Evolutionary conservation across 2,113 vertebrate species (phyloP), one percentile per base, ranked within the genome.

Genomic region (Neopipo cinnamomea): DNA sequence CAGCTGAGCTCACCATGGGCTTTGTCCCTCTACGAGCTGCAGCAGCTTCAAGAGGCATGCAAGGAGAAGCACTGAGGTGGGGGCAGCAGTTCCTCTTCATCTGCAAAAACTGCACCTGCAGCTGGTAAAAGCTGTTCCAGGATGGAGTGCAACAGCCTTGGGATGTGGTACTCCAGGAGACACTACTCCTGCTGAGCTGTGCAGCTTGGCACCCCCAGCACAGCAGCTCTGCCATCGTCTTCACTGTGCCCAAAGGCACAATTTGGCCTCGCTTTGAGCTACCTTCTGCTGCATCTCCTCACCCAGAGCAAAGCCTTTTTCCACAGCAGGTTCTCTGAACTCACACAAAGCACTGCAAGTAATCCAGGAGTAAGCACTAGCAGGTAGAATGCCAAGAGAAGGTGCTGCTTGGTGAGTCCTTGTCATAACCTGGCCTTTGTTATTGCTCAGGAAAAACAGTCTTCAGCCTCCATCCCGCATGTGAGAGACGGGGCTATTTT

Each of bases 241-340:
- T 37, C 0, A 0, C 18, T 25, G 22, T 4, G 53, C 49, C 35
- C 85, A 47, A 53, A 47, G 52, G 44, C 85, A 89, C 39, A 28
- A 9, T 28, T 8, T 2, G 0, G 72, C 65, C 41, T 39, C 0
- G 0, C 59, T 47, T 41, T 2, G 5, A 83, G 62, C n/a, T 33
- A 42, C 49, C 17, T 66, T 23, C 53, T 86, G 62, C 68, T 37
- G n/a, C 62, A 22, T 7, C 59, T 79, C 44, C 53, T 76, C 63
- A 21, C 70, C 20, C 70, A 15, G n/a, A n/a, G 49, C 74, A 89
- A 23, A 74, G 50, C 39, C 28, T 6, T 33, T 27, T 52, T 52
- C 50, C 21, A 3, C 4, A 19, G 44, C 65, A 42, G 24, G 52
- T 25, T 56, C 14, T 3, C 46, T 20, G 47, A 74, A 47, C 39